Percentiles rank a stretch among this genome's conserved stretches.
phyloP scores from a whole-genome alignment of 2,113 vertebrate species.

The Stigmatopora argus region DNA sequence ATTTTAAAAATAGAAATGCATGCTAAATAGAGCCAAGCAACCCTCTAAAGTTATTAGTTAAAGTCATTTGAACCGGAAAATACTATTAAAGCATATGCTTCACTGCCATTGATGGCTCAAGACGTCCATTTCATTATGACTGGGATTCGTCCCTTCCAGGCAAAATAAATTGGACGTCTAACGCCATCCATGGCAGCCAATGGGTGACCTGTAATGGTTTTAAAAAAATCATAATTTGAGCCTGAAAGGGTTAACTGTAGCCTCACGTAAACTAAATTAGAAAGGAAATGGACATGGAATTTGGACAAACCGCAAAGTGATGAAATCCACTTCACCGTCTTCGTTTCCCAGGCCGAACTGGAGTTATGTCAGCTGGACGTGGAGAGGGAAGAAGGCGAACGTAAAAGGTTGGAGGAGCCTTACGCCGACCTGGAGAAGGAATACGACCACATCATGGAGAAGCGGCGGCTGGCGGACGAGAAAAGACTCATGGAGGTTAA shows the following conservation, averaged over 20 bases:
- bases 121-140: no score
- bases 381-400: conserved; percentile 64
- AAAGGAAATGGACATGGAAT: background rate
- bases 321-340: background rate
- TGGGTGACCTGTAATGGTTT: no score
- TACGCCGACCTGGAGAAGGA: conserved; percentile 64
- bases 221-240: no score
- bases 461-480: conserved; percentile 51
- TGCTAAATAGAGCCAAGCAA: no score
- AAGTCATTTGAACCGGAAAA: no score
- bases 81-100: no score
- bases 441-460: conserved; percentile 72
- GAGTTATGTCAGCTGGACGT: conserved; percentile 61
- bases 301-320: background rate
- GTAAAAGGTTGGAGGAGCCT: conserved; percentile 62
- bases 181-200: no score
- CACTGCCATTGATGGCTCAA: no score
- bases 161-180: no score
- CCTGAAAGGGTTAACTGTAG: background rate
- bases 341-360: conserved; percentile 60
- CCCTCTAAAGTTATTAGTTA: no score
- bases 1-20: no score
- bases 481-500: conserved; percentile 58
- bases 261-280: background rate
- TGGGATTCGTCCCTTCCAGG: no score